Evolutionary conservation across 2,797 vertebrate genomes (phyloP), one percentile per base, ranked within the genome.

Genomic region (Peromyscus nudipes): DNA sequence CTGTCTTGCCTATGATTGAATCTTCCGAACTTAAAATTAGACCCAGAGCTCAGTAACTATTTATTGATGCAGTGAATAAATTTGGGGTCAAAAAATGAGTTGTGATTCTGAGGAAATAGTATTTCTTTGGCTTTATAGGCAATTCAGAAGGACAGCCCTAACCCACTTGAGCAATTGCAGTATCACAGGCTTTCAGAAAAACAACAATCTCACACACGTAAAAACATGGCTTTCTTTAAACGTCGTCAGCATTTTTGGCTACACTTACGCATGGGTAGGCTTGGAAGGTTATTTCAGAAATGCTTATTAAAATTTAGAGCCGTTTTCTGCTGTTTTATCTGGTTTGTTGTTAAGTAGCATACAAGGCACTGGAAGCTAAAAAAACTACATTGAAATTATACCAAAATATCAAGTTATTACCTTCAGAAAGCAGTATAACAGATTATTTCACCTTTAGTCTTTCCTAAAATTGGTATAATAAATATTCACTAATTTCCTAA

Each of bases 301-400:
- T 73, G 64, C 17, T 16, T 84, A 84, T 92, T 69, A 88, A 92
- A 69, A 91, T 65, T 57, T 67, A 64, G 92, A 95, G 73, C 7
- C 7, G 6, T 69, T 52, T 52, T 86, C 46, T 69, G 65, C 12
- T 69, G 37, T 37, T 16, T 95, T 9, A 79, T 46, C 40, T 67
- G 71, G 80, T 95, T 90, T 69, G 40, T 65, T 97, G 79, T 85
- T 81, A 95, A 91, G 93, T 49, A 75, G 10, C 13, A 76, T 57
- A 31, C 46, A 80, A 84, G 65, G 14, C 3, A 73, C 21, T 14
- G 7, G n/a, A 13, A 96, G 2, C 40, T 81, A 49, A 69, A 77
- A 97, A 52, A 8, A 79, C 37, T 73, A 69, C 49, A 55, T 10
- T 31, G n/a, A 91, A 91, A 97, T 80, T 75, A 65, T 23, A 85